A percentile compares a stretch with the other conserved stretches of the same genome.
phyloP scores from a whole-genome alignment of 2,888 invertebrate genomes.

The Ophion ventricosus region DNA sequence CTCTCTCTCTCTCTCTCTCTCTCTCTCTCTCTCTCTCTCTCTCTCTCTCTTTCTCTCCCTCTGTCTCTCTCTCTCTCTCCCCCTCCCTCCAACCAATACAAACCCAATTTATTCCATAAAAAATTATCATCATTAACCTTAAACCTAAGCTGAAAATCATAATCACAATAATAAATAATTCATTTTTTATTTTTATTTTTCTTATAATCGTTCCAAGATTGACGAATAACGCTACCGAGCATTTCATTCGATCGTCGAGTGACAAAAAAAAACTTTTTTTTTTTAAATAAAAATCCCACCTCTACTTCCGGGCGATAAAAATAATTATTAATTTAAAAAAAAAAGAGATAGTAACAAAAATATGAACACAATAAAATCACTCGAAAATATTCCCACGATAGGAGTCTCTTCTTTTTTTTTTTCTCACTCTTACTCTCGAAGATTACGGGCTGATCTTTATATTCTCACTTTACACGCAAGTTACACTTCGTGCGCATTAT shows the following conservation, averaged over 20 bases:
- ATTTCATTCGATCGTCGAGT: not conserved
- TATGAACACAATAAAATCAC: not conserved
- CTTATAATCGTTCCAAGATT: not conserved
- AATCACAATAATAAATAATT: not conserved
- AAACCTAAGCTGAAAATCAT: not conserved
- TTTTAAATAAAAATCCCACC: not conserved
- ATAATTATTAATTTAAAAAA: not conserved
- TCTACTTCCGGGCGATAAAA: not conserved
- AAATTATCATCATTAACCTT: not conserved
- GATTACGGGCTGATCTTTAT: slow-evolving; percentile 53
- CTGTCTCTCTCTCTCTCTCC: not conserved
- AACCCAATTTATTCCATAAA: not conserved
- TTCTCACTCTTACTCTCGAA: slow-evolving; percentile 18
- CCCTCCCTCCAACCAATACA: not conserved
- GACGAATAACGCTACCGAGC: not conserved
- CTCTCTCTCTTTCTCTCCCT: too few species aligned
- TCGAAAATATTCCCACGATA: slow-evolving; percentile 20
- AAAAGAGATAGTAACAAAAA: not conserved
- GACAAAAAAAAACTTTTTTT: not conserved
- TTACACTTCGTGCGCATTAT: slow-evolving; percentile 51
- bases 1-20: too few species aligned
- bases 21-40: too few species aligned
- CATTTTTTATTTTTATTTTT: too few species aligned
- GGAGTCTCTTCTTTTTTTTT: slow-evolving; percentile 31
- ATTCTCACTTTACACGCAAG: slow-evolving; percentile 63